Evolutionary conservation across 2,888 invertebrate species (phyloP).

Genomic region (Anticlea derivata): DNA sequence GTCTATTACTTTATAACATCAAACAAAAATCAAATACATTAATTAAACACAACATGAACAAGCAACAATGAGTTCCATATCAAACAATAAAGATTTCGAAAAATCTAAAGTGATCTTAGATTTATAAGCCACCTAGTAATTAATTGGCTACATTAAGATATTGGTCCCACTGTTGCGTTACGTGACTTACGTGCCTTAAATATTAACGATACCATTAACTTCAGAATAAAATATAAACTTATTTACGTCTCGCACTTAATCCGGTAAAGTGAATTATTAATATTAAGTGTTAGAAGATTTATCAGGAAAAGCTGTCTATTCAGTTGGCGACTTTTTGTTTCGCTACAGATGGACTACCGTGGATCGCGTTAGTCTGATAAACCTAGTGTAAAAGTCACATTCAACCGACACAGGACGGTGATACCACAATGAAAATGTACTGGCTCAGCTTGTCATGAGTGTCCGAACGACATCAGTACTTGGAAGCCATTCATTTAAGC

Average conservation of each 20-base stretch:
- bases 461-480: too few species aligned
- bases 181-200: conserved; percentile 32
- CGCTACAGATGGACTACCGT: too few species aligned
- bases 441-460: too few species aligned
- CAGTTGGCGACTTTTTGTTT: conserved; percentile 9
- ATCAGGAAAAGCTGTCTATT: conserved; percentile 47
- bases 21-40: background rate
- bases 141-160: conserved; percentile 35
- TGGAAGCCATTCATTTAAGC: too few species aligned
- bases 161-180: conserved; percentile 30
- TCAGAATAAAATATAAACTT: conserved; percentile 34
- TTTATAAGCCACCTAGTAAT: conserved; percentile 25
- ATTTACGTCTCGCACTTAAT: conserved; percentile 66
- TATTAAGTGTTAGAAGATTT: conserved; percentile 64
- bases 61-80: conserved; percentile 8
- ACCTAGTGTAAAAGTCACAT: too few species aligned
- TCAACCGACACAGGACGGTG: too few species aligned
- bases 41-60: background rate
- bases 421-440: too few species aligned
- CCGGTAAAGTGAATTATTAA: conserved; percentile 67
- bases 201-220: conserved; percentile 35
- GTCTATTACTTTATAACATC: too few species aligned
- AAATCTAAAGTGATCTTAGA: conserved; percentile 25
- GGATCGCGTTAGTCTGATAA: too few species aligned
- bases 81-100: conserved; percentile 11